Evolutionary conservation across 2,888 invertebrate species (phyloP), one percentile per base, ranked within the genome.

Genomic region (Spisula subtruncata): DNA sequence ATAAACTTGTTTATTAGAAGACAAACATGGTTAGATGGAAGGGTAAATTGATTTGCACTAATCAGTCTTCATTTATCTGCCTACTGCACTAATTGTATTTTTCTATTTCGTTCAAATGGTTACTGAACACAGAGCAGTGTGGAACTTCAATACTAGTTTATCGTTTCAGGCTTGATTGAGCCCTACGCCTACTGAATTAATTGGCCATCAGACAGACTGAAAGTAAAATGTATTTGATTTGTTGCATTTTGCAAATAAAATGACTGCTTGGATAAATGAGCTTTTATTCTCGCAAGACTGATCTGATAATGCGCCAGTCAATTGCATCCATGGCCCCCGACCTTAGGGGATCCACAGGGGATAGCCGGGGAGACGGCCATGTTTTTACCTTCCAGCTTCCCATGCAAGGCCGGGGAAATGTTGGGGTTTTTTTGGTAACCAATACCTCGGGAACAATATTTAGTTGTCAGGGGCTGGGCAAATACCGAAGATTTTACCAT

Each of bases 161-260:
- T 66, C 60, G n/a, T 66, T 25, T 66, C 25, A 25, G 60, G n/a
- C n/a, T n/a, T 66, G n/a, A 66, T 66, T 66, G 60, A 66, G 25
- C 25, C n/a, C 25, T 66, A 2, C 6, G 10, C n/a, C 25, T n/a
- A 66, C 25, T 25, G 25, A n/a, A 25, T 66, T 66, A 66, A 66
- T 66, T 66, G 60, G 5, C 20, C 10, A 25, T 25, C 60, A 25
- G 60, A 25, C 25, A 10, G 60, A 6, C 25, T 10, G 60, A 66
- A 66, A 66, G 8, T 66, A 0, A 25, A 66, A 66, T 66, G 8
- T 25, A 25, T 25, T 66, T 4, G 60, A 66, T 66, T 66, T 66
- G 25, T 66, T 51, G 16, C 51, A n/a, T 51, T 16, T 16, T 8
- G 51, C 51, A 12, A 51, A 51, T 8, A 41, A 41, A 51, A 51